Evolutionary conservation across 2,113 vertebrate genomes (phyloP), one percentile per base, ranked within the genome.

Genomic region (Acinonyx jubatus): DNA sequence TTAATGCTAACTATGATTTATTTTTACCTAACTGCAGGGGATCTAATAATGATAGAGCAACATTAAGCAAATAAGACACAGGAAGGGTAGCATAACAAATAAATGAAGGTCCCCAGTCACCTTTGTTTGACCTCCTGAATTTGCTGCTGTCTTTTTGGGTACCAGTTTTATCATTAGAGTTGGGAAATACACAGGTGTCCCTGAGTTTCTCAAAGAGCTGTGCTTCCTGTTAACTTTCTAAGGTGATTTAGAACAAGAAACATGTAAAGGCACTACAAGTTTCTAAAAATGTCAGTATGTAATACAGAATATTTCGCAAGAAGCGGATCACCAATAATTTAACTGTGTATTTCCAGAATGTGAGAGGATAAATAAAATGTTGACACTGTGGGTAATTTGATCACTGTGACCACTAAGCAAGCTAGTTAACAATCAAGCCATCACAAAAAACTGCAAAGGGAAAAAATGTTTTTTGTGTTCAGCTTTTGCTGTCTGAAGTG

Each of bases 401-500:
- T 97, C 97, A 93, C n/a, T 97, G 38, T 65, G 94, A 98, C 94
- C 92, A 36, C 76, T 69, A 78, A 48, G 55, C 21, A 76, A 83
- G 61, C 23, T 97, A 94, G 96, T 97, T 98, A 96, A 78, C 91
- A 96, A 96, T 97, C 18, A 92, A 76, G 25, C 61, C 27, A 89
- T 92, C 88, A 87, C 38, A 97, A 71, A 50, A 94, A 79, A 57
- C 95, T 97, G 52, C 41, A 96, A 97, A 84, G 74, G 73, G 48
- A 2, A 57, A 94, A 98, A 97, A 91, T 98, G 93, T 23, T 63
- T 85, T 98, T 94, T 95, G 41, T 74, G 9, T 98, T 98, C 97
- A 98, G 95, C 96, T 55, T 97, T 96, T 97, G 71, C 57, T 97
- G 78, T 97, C 84, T 96, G 88, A 98, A 98, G 88, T 91, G 85